Evolutionary conservation across 2,888 invertebrate genomes (phyloP), one percentile per base, ranked within the genome.

Genomic region (Busseola fusca): DNA sequence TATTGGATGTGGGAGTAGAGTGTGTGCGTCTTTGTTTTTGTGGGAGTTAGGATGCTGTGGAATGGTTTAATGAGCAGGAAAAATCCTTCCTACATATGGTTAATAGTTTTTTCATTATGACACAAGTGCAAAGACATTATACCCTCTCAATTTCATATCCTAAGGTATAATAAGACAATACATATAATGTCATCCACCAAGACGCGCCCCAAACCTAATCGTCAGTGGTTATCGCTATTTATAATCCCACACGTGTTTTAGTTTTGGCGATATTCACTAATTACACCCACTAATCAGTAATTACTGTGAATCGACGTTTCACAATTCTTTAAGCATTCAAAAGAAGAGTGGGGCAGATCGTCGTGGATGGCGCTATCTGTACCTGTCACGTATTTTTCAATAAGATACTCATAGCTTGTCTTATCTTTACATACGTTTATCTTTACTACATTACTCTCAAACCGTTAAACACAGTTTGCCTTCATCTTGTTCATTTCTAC

Each of bases 1-100:
- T 74, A 66, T 77, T 74, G 63, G 57, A 63, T 73, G 73, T 52
- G 58, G 18, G 30, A 64, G 52, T 3, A 42, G 42, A 52, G 77
- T 63, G 50, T 50, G 37, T 7, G 52, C 30, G 25, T 34, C 21
- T 52, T 72, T 76, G 65, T 78, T 77, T 76, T 77, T 62, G 37
- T 66, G 42, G 40, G n/a, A 37, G 50, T 42, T 18, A 14, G 21
- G 37, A n/a, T 16, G 40, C 3, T 18, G 63, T 6, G 12, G 30
- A 40, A 58, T 57, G 21, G 25, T n/a, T 76, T 40, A 60, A 71
- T 59, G 27, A 54, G 27, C 42, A 48, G 9, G 5, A 10, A 3
- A 3, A 40, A 14, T 40, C 40, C 14, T 4, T 40, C 14, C 40
- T 40, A 40, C 40, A 14, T 40, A n/a, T 37, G 0, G 7, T 12